These are phyloP conservation scores for Carduelis carduelis DNA, from an alignment of 2,797 vertebrate genomes.

Conservation along the genomic window DNA sequence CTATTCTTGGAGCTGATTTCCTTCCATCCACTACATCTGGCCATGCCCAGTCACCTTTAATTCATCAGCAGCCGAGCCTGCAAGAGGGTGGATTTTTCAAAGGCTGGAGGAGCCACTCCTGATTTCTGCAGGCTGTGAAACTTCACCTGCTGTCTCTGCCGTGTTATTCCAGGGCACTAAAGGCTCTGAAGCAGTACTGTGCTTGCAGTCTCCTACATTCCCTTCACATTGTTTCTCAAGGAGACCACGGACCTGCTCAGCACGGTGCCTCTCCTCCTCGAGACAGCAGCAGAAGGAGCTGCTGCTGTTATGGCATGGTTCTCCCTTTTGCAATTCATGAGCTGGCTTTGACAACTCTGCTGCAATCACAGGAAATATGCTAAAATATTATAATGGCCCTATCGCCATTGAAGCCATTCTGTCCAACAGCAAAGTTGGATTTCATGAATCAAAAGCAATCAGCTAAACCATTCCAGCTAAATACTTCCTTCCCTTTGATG, in stretches of 20 bases:
- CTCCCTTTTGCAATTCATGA: neutral
- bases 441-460: constrained; percentile 7
- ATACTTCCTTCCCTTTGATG: neutral
- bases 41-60: neutral
- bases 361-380: neutral
- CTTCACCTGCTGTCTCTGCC: neutral
- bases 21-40: neutral
- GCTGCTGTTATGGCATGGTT: neutral
- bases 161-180: fast-evolving
- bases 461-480: neutral
- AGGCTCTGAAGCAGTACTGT: neutral
- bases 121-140: neutral
- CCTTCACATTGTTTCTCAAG: neutral
- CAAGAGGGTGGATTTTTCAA: neutral
- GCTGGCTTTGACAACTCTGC: neutral
- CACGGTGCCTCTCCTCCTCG: fast-evolving
- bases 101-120: neutral
- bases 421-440: neutral
- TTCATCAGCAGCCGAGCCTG: neutral
- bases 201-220: neutral
- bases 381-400: constrained; percentile 5
- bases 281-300: neutral
- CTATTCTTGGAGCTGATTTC: neutral
- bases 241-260: fast-evolving
- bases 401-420: neutral